Base-by-base conservation (phyloP, 2,888 invertebrate genomes). In the Hololepta plana region DNA sequence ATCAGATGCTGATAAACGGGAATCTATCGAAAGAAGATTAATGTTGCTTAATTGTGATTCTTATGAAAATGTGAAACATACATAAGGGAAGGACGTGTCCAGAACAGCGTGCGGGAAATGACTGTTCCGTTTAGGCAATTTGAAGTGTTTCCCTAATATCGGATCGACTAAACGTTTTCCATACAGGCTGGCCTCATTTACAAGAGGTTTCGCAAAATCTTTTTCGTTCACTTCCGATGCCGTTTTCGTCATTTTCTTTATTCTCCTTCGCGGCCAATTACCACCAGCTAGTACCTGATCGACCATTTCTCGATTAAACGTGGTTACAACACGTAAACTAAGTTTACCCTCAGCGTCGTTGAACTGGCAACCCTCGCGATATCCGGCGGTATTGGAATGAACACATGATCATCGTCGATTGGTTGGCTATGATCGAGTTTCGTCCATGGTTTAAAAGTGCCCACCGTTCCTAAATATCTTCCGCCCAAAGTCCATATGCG, bases 401-500 rank as follows among this genome's bases (percentile, higher is more conserved):
- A 60, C n/a, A 57, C 43, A 14, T 61, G 55, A n/a, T 57, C 49
- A 4, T 47, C 43, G 23, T 48, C 47, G 4, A 51, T 50, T n/a
- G 59, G 53, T 2, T 60, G 53, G 19, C 49, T 43, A 11, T 47
- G 42, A 20, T 37, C 35, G 15, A 67, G 39, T 20, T 59, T 56
- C 13, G 55, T 52, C 73, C 74, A 79, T 1, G 65, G 59, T 39
- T 63, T 56, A 37, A 67, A 67, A 26, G 76, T 71, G 27, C 84
- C 84, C 36, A 84, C 58, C 4, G 80, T 80, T 36, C 75, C 75
- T 37, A 84, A 44, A 39, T 64, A 64, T 15, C 49, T 38, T 16
- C 81, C 81, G 20, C 69, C 63, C 30, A 77, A 47, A 1, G 71
- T 70, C 81, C 81, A 82, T 46, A 80, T 53, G 28, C 81, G 64